phyloP scores from a whole-genome alignment of 2,888 invertebrate genomes.

The Thalpophila matura region DNA sequence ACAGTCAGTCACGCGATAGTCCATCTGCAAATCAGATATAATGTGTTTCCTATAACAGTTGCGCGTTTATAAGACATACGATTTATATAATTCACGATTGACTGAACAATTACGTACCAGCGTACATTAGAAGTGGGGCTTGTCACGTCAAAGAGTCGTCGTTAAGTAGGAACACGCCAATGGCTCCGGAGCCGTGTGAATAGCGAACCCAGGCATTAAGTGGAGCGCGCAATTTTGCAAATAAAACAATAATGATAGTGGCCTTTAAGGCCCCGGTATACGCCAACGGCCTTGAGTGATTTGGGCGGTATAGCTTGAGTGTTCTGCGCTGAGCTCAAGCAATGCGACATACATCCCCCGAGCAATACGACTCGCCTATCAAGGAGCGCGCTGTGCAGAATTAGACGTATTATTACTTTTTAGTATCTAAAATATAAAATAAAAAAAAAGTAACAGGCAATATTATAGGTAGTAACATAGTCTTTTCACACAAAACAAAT shows the following conservation, averaged over 20 bases:
- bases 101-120: slow-evolving; percentile 75
- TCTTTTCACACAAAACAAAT: too few species aligned
- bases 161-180: slow-evolving; percentile 80
- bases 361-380: too few species aligned
- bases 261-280: too few species aligned
- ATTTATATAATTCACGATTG: slow-evolving; percentile 69
- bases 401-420: too few species aligned
- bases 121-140: slow-evolving; percentile 77
- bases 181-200: slow-evolving; percentile 77
- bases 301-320: too few species aligned
- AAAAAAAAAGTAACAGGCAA: too few species aligned
- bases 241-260: slow-evolving; percentile 85
- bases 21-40: slow-evolving; percentile 5
- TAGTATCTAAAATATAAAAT: too few species aligned
- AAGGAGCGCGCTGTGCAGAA: too few species aligned
- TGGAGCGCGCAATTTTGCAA: slow-evolving; percentile 81
- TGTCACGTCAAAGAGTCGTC: slow-evolving; percentile 81
- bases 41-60: slow-evolving; percentile 24
- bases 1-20: slow-evolving; percentile 1
- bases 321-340: too few species aligned
- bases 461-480: too few species aligned
- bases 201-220: slow-evolving; percentile 77
- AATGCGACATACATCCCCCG: too few species aligned
- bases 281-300: too few species aligned
- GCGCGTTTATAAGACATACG: slow-evolving; percentile 44